phyloP scores from a whole-genome alignment of 2,797 vertebrate species.

The Tachyglossus aculeatus region DNA sequence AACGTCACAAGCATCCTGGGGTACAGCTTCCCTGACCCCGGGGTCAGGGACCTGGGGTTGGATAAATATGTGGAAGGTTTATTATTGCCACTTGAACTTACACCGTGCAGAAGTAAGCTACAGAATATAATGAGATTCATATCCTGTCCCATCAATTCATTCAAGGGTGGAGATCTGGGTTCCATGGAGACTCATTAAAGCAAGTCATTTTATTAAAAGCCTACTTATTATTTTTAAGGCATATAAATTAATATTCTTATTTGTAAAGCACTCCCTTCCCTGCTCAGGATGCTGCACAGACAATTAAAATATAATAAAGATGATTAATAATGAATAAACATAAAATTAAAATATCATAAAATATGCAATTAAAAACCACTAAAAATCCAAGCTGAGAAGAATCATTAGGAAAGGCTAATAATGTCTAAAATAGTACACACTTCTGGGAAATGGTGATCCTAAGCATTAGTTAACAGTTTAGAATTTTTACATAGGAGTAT shows the following conservation, averaged over 20 bases:
- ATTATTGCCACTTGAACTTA: conserved; percentile 16
- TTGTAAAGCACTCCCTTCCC: conserved; percentile 27
- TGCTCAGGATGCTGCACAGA: conserved; percentile 27
- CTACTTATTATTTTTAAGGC: conserved; percentile 57
- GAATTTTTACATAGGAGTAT: not conserved
- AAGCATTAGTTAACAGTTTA: conserved; percentile 33
- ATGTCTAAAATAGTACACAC: conserved; percentile 3
- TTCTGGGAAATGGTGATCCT: conserved; percentile 16
- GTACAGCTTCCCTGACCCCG: not conserved
- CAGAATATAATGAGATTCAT: conserved; percentile 31
- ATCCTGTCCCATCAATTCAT: conserved; percentile 17
- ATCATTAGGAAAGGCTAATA: conserved; percentile 52
- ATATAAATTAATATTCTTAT: conserved; percentile 61
- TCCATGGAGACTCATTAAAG: conserved; percentile 40
- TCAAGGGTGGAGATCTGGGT: conserved; percentile 25
- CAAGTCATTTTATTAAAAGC: conserved; percentile 58
- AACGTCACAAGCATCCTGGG: not conserved
- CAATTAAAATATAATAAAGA: conserved; percentile 65
- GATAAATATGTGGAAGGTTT: conserved; percentile 32
- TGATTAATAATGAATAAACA: conserved; percentile 67
- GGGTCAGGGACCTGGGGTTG: not conserved
- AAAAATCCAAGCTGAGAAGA: conserved; percentile 53
- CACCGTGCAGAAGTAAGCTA: conserved; percentile 13
- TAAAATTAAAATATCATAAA: conserved; percentile 68
- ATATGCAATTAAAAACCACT: conserved; percentile 60